Evolutionary conservation across 37 sponge, comb jelly and placozoan species (phyloP).

Genomic region (Oscarella lobularis): DNA sequence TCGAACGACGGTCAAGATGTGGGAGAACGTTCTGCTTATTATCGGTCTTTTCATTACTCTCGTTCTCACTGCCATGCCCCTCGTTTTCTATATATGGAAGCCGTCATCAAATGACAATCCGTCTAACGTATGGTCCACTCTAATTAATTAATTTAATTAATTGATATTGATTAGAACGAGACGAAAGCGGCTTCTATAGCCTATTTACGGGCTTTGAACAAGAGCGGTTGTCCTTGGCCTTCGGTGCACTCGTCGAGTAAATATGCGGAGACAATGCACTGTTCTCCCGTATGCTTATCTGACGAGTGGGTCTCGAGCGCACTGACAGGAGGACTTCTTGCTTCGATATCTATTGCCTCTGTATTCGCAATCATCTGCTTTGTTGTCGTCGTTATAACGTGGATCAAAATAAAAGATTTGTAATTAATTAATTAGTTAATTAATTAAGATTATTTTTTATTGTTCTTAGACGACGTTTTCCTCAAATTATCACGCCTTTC

Average conservation of each 20-base stretch:
- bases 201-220: no score
- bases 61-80: neutral
- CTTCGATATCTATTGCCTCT: neutral
- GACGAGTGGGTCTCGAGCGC: neutral
- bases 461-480: neutral
- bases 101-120: neutral
- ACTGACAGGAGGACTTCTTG: neutral
- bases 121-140: no score
- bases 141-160: no score
- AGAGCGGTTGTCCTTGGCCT: no score
- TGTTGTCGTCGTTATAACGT: neutral
- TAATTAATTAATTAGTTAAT: neutral
- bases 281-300: neutral
- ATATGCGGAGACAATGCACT: no score
- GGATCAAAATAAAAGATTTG: neutral
- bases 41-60: no score
- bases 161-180: no score
- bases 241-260: no score
- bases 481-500: neutral
- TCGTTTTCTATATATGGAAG: neutral
- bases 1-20: no score
- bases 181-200: no score
- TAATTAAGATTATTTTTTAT: neutral
- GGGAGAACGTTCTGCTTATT: no score
- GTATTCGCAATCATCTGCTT: neutral